Evolutionary conservation across 2,797 vertebrate species (phyloP), one percentile per base, ranked within the genome.

Genomic region (Botia almorhae): DNA sequence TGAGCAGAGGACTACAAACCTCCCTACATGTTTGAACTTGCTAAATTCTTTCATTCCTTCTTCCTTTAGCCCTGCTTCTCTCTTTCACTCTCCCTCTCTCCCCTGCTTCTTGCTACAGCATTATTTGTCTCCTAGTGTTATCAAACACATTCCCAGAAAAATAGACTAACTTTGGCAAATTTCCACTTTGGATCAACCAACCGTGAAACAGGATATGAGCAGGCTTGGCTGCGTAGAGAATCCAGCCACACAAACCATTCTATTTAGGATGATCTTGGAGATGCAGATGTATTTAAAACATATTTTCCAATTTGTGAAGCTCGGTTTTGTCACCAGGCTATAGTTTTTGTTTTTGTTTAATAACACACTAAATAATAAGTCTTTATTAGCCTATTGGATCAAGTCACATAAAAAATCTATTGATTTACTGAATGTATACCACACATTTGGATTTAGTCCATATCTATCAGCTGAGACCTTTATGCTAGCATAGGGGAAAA

Each of bases 141-240:
- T 56, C 83, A 64, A 56, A 81, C 26, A 48, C 60, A 69, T 48
- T 21, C 39, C 4, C 61, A 78, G 70, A 71, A 78, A 84, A 81
- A 69, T 69, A 50, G 74, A 64, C 16, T 48, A n/a, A 53, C 53
- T 81, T 82, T 61, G 63, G 10, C 70, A 82, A 46, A 85, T 84
- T 76, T 80, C 58, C 53, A 50, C 82, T 51, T 79, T 78, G 74
- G 29, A 63, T 63, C 63, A 85, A 80, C 39, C 33, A 71, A 78
- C 61, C 39, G 33, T 56, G 53, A 83, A 87, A 78, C 29, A 85
- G 23, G 73, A 76, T 83, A 55, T 77, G 43, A 82, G 61, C 39
- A 33, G 55, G 75, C 80, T 65, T 71, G 4, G 33, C 23, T 43
- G 39, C 7, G 46, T 12, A 60, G 43, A 48, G 60, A 55, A n/a